Evolutionary conservation across 2,888 invertebrate species (phyloP), one percentile per base, ranked within the genome.

Genomic region (Euphydryas editha): DNA sequence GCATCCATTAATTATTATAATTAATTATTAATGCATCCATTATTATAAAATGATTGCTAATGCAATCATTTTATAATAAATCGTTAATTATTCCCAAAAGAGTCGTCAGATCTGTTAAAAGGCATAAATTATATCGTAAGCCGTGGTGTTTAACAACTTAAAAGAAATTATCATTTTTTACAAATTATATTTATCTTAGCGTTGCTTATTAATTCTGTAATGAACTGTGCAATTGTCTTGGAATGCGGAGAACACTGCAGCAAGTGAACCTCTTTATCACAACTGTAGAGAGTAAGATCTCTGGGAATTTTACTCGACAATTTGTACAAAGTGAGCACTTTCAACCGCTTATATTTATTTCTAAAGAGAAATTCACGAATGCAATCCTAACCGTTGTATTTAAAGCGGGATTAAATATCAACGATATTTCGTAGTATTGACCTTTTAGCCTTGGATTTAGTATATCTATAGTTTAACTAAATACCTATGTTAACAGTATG

Each of bases 261-360:
- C 37, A 20, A 56, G 44, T 30, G 58, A 59, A 58, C 57, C 55
- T 58, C 75, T 81, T 79, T 79, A 80, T 81, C 76, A 77, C 77
- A 70, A 66, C 71, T 75, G 76, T 74, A 74, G 77, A 77, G 71
- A 65, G 68, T 68, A 68, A 72, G 69, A 73, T 74, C 73, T 65
- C 64, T 75, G 72, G 72, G 74, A 73, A 73, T 69, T 71, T 73
- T 75, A 70, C 78, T 75, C 76, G 74, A 78, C 80, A 80, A 81
- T 83, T 84, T 83, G 80, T 79, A 77, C 78, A 77, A 82, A 84
- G 77, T 79, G 76, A 78, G 76, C 78, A 77, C 75, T 78, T 77
- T 77, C 75, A 69, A 74, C 75, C 65, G 71, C 70, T 73, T 67
- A 74, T 78, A 81, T 82, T 84, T 85, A 83, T 84, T 81, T 82